Evolutionary conservation across 2,888 invertebrate species (phyloP), one percentile per base, ranked within the genome.

Genomic region (Lasiommata megera): DNA sequence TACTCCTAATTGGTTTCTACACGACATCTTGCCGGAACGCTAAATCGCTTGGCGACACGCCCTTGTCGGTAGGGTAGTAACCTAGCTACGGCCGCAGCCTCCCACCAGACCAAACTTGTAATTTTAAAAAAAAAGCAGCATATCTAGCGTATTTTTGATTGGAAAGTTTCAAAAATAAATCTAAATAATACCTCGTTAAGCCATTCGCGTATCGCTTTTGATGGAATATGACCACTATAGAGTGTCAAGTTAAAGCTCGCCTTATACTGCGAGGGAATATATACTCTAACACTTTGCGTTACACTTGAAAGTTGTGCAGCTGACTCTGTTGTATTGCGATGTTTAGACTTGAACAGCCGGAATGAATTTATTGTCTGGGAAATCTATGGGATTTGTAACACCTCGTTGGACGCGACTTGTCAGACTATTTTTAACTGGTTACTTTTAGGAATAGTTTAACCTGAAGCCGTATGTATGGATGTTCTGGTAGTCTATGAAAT

Each of bases 381-480:
- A 14, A 51, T 51, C 40, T 28, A 51, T 38, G 38, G 14, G 38
- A 51, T 51, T 51, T 38, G 38, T 51, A 38, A 38, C 51, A 29
- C 29, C 38, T 51, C 9, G 50, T 50, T 37, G 14, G 36, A 9
- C 9, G 18, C n/a, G 17, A n/a, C 31, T 36, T 6, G 28, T 5
- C 12, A 28, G 16, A 50, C n/a, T 29, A 23, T 43, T 6, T 7
- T 9, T 9, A 16, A 40, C 2, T 8, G 9, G 17, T 6, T 36
- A 1, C 11, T n/a, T 28, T 23, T 41, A 23, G 2, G 5, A 23
- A 23, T 5, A 23, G 23, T 23, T 23, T 23, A 23, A 23, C 23
- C 23, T 23, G 2, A 23, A 23, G 23, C 3, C 23, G 23, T 5
- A 5, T 23, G 23, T 23, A 2, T 23, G 3, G 23, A 3, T 23